phyloP scores from a whole-genome alignment of 2,113 vertebrate species.

The Ciconia boyciana region DNA sequence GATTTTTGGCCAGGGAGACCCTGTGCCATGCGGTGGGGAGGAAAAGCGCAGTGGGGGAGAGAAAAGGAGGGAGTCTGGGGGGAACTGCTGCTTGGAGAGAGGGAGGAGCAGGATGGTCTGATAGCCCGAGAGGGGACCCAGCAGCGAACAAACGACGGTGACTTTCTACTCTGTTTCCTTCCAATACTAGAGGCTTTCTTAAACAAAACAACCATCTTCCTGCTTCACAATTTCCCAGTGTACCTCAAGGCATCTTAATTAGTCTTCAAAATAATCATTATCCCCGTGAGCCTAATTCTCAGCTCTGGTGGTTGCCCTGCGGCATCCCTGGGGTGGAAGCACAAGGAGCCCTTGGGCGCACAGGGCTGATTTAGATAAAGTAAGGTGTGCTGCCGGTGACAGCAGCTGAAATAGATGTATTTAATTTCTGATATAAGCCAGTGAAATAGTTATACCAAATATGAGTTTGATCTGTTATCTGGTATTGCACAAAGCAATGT shows the following conservation, averaged over 20 bases:
- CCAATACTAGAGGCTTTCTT: background rate
- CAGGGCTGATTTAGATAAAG: background rate
- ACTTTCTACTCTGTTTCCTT: background rate
- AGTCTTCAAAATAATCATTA: background rate
- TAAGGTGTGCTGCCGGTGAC: background rate
- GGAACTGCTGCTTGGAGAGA: background rate
- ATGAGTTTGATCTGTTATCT: background rate
- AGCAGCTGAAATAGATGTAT: background rate
- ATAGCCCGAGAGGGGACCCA: background rate
- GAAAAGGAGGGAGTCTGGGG: background rate
- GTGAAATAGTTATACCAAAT: background rate
- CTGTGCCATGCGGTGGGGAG: background rate
- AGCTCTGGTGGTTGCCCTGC: background rate
- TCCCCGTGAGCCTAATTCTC: background rate
- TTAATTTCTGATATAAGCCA: background rate
- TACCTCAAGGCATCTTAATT: background rate
- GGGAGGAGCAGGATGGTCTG: background rate
- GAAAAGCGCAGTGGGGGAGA: fast-evolving
- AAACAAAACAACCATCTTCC: background rate
- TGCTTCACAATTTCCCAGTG: background rate
- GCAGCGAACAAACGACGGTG: fast-evolving
- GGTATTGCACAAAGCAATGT: background rate
- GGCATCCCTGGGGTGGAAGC: fast-evolving
- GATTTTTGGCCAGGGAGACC: background rate
- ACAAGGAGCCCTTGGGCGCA: background rate